These are phyloP conservation scores for Trypoxylus dichotomus DNA, from an alignment of 1,140 invertebrate genomes.

Conservation along the genomic window DNA sequence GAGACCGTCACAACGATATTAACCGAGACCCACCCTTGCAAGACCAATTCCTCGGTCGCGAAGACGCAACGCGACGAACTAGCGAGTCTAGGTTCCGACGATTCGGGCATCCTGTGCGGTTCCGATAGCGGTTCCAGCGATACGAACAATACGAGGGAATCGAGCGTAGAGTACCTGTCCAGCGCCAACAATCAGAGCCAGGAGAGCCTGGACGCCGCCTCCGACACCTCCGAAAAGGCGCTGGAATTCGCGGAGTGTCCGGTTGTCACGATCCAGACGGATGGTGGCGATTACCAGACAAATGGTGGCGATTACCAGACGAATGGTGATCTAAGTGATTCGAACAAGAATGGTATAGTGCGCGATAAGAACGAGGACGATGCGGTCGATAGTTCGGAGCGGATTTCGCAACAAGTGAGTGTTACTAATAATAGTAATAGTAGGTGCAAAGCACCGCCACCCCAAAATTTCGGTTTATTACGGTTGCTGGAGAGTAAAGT, in stretches of 20 bases:
- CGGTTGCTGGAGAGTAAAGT: slow-evolving; percentile 94
- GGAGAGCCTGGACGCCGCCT: slow-evolving; percentile 71
- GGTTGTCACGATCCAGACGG: neutral
- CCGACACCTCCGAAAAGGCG: slow-evolving; percentile 54
- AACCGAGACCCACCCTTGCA: slow-evolving; percentile 35
- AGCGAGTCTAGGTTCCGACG: slow-evolving; percentile 79
- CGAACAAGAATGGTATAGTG: slow-evolving; percentile 12
- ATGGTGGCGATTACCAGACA: neutral
- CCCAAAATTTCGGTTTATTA: slow-evolving; percentile 62
- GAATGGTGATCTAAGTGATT: neutral
- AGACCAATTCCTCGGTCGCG: slow-evolving; percentile 24
- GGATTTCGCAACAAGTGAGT: slow-evolving; percentile 25
- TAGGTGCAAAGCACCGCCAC: slow-evolving; percentile 33
- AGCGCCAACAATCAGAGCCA: slow-evolving; percentile 57
- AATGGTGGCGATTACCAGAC: neutral
- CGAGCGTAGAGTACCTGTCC: slow-evolving; percentile 54
- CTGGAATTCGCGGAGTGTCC: neutral
- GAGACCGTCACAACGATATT: slow-evolving; percentile 55
- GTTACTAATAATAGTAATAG: neutral
- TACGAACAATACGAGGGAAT: slow-evolving; percentile 46
- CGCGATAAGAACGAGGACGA: neutral
- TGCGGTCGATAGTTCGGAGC: neutral
- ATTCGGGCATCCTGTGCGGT: slow-evolving; percentile 79
- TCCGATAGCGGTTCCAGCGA: slow-evolving; percentile 63
- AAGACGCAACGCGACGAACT: slow-evolving; percentile 64